These are phyloP conservation scores for Uropsilus gracilis DNA, from an alignment of 2,113 vertebrate species.

Conservation along the genomic window DNA sequence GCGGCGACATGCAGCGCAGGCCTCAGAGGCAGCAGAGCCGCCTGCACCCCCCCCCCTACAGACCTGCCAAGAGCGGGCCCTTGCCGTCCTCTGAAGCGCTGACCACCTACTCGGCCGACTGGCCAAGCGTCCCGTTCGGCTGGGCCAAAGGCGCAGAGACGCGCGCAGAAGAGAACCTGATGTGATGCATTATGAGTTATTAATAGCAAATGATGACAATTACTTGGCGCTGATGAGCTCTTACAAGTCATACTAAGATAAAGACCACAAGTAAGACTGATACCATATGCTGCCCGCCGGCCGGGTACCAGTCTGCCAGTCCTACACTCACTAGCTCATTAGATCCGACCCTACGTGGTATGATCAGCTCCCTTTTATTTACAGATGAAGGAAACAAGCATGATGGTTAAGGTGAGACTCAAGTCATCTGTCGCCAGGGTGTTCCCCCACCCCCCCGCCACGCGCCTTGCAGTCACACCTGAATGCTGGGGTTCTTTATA, in stretches of 20 bases:
- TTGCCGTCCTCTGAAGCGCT: no score
- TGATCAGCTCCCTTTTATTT: not conserved
- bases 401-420: no score
- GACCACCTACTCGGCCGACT: no score
- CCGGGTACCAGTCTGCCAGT: not conserved
- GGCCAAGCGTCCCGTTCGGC: not conserved
- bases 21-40: no score
- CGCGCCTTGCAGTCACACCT: no score
- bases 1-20: no score
- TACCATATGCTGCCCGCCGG: no score
- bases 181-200: not conserved
- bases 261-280: no score
- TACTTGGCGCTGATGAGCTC: not conserved
- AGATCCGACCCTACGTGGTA: not conserved
- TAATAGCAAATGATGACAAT: not conserved
- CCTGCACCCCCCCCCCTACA: no score
- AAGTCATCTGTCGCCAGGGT: not conserved
- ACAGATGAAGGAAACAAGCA: not conserved
- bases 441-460: not conserved
- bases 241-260: not conserved
- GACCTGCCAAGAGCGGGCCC: not conserved
- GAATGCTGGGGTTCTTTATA: fast-evolving
- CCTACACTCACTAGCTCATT: not conserved
- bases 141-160: not conserved
- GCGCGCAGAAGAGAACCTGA: not conserved